Evolutionary conservation across 2,888 invertebrate genomes (phyloP).

Genomic region (Eupithecia subfuscata): DNA sequence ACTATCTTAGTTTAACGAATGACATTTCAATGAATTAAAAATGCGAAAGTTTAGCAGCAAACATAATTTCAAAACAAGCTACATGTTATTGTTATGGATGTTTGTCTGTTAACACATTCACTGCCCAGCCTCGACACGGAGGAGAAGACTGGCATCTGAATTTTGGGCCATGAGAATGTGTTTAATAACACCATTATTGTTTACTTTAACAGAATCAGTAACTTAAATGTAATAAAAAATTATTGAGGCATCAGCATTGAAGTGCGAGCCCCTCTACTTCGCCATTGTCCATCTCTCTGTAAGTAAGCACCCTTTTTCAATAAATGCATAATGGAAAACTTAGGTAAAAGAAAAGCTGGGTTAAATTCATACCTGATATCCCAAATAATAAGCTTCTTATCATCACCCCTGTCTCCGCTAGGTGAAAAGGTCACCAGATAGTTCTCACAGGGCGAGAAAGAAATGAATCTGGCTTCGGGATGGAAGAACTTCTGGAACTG

Average conservation of each 20-base stretch:
- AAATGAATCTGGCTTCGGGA: slow-evolving; percentile 95
- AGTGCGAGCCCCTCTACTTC: neutral
- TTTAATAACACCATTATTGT: neutral
- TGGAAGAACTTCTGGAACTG: slow-evolving; percentile 97
- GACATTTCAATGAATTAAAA: too few species aligned
- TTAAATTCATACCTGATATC: slow-evolving; percentile 89
- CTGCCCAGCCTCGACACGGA: too few species aligned
- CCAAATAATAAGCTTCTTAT: slow-evolving; percentile 96
- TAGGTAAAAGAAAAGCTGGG: neutral
- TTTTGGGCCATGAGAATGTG: too few species aligned
- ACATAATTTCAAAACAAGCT: neutral
- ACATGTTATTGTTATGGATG: neutral
- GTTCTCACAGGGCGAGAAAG: slow-evolving; percentile 99
- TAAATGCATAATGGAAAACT: neutral
- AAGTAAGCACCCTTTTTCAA: neutral
- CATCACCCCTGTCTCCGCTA: slow-evolving; percentile 87
- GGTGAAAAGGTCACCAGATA: slow-evolving; percentile 98
- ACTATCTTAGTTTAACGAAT: too few species aligned
- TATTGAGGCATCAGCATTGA: neutral
- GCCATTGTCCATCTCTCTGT: neutral
- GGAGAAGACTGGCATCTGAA: too few species aligned
- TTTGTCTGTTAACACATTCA: neutral
- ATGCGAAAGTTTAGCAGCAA: too few species aligned
- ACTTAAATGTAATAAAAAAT: neutral
- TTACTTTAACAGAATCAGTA: neutral